phyloP scores from a whole-genome alignment of 2,888 invertebrate genomes.

The Drosophila austrosaltans region DNA sequence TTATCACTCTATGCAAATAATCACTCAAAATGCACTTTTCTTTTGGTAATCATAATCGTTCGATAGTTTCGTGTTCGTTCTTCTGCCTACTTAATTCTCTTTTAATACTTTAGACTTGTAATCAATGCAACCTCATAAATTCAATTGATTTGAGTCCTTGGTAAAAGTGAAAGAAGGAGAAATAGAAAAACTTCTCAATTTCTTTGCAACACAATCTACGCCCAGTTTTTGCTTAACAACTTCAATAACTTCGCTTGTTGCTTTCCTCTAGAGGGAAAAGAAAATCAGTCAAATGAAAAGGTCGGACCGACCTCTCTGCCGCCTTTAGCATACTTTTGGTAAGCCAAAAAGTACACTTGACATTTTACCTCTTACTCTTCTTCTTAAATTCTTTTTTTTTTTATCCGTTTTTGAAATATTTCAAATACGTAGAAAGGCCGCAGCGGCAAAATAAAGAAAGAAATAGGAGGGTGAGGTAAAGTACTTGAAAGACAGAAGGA shows the following conservation, averaged over 20 bases:
- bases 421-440: conserved; percentile 55
- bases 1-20: too few species aligned
- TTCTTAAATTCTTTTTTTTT: conserved; percentile 19
- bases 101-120: background rate
- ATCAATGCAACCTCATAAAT: conserved; percentile 1
- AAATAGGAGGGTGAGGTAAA: conserved; percentile 7
- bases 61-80: background rate
- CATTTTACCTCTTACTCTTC: conserved; percentile 50
- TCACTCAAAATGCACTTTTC: background rate
- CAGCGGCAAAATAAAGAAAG: conserved; percentile 8
- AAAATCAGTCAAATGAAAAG: conserved; percentile 37
- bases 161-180: background rate
- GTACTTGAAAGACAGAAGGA: conserved; percentile 29
- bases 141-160: conserved; percentile 6
- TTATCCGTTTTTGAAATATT: conserved; percentile 54
- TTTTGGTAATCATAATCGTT: background rate
- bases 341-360: conserved; percentile 71
- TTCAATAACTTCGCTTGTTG: conserved; percentile 32
- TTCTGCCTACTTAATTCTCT: background rate
- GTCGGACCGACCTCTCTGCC: conserved; percentile 9
- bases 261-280: conserved; percentile 17
- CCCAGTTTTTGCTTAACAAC: conserved; percentile 14
- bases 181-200: conserved; percentile 1
- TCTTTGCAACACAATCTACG: background rate
- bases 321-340: conserved; percentile 49